A percentile compares a stretch with the other conserved stretches of the same genome.
These are phyloP conservation scores for Helarctos malayanus DNA, from an alignment of 2,797 vertebrate species.

Conservation along the genomic window DNA sequence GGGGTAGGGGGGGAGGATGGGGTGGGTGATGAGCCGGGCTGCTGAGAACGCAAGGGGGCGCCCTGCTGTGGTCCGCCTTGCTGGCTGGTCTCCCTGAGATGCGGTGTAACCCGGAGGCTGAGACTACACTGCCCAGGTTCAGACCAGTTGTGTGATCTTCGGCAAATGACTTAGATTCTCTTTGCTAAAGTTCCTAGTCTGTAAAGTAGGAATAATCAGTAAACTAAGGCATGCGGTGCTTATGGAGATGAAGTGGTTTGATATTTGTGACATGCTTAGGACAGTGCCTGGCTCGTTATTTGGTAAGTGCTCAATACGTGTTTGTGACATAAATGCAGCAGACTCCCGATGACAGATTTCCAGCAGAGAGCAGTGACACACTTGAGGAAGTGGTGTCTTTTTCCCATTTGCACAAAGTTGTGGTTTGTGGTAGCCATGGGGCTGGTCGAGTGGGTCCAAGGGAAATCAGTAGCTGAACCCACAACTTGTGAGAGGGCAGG, in stretches of 20 bases:
- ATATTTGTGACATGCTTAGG: neutral
- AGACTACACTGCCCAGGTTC: neutral
- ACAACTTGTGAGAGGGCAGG: too few species aligned
- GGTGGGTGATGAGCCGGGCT: too few species aligned
- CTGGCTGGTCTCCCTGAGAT: neutral
- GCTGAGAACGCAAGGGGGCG: rapidly evolving
- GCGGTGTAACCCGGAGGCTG: rapidly evolving
- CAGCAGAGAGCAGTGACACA: neutral
- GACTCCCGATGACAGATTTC: neutral
- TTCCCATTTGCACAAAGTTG: neutral
- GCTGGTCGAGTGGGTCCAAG: neutral
- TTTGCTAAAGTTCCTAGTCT: neutral
- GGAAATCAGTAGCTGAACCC: neutral
- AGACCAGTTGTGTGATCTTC: neutral
- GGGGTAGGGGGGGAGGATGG: too few species aligned
- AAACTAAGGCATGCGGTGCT: neutral
- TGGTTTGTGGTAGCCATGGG: neutral
- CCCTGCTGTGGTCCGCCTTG: rapidly evolving
- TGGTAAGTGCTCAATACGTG: neutral
- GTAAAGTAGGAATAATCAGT: neutral
- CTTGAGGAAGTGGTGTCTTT: constrained; percentile 35
- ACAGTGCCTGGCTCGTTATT: neutral
- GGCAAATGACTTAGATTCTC: neutral
- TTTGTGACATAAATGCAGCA: neutral
- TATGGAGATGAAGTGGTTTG: neutral